These are phyloP conservation scores for Pilophorus perplexus DNA, from an alignment of 2,888 invertebrate genomes.

Conservation along the genomic window DNA sequence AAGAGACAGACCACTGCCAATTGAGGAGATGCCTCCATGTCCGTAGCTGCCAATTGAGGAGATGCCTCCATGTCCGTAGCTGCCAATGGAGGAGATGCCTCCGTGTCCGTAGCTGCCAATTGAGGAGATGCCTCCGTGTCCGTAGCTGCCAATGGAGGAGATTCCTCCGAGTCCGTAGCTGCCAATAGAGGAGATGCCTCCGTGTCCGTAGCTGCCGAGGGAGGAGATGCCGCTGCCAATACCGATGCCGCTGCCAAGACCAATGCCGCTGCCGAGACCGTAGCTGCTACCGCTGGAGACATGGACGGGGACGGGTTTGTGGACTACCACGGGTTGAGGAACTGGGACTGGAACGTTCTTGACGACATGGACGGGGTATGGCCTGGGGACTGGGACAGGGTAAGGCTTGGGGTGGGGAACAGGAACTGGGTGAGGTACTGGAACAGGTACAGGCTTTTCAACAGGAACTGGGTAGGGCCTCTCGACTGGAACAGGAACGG, in stretches of 20 bases:
- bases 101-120: conserved; percentile 1
- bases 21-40: conserved; percentile 16
- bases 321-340: conserved; percentile 52
- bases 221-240: neutral
- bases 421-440: conserved; percentile 48
- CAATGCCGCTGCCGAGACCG: conserved; percentile 1
- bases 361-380: conserved; percentile 48
- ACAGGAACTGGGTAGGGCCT: conserved; percentile 40
- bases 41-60: conserved; percentile 1
- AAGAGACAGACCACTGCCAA: neutral
- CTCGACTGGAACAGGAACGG: conserved; percentile 40
- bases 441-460: conserved; percentile 44
- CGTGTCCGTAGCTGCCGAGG: neutral
- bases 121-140: conserved; percentile 23
- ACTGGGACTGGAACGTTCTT: conserved; percentile 48
- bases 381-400: conserved; percentile 48
- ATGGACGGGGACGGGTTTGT: conserved; percentile 51
- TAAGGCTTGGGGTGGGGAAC: conserved; percentile 50
- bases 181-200: neutral
- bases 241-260: neutral
- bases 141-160: conserved; percentile 1
- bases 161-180: conserved; percentile 12
- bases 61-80: neutral
- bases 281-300: conserved; percentile 12
- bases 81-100: neutral